Base-by-base conservation (phyloP, 2,888 invertebrate species). In the Sarcophaga subvicina region DNA sequence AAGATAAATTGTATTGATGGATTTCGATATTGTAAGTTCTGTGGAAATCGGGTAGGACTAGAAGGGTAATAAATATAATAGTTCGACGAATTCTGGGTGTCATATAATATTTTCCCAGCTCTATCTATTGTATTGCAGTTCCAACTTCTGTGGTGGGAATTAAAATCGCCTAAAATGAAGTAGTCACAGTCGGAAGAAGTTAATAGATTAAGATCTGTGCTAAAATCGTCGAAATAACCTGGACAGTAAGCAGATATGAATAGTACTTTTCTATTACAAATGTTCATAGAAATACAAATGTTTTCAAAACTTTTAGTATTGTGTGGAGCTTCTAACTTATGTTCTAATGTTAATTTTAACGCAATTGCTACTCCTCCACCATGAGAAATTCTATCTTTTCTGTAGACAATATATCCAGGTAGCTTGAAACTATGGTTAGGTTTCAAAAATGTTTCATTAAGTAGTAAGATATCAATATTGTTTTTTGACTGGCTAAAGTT, bases 391-490 rank as follows among this genome's bases (percentile, higher is more conserved):
- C 60, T 59, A 69, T 78, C 45, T 4, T 78, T 78, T 60, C 69
- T 78, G 17, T 78, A 60, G n/a, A 62, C 20, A 5, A 3, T 70
- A 59, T 59, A 77, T 11, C 77, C 60, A 45, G 60, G 27, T 60
- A 60, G 11, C 37, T 37, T 77, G 22, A 77, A 60, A 12, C 14
- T 77, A 45, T 77, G 77, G 8, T 22, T 77, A 20, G 20, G 25
- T 54, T 67, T 77, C 14, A 77, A 45, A 77, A 77, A 67, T 1
- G 69, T 69, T 60, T 77, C 45, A 60, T 77, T 77, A 17, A 77
- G 20, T 1, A 67, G 4, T 6, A 67, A 27, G n/a, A 77, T 54
- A 20, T 77, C 66, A 14, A 77, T 47, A 63, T 20, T 63, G 2
- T 63, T 47, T 63, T 63, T 20, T 59, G 71, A 59, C 27, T 72